Evolutionary conservation across 2,888 invertebrate genomes (phyloP), one percentile per base, ranked within the genome.

Genomic region (Sarcophaga subvicina): DNA sequence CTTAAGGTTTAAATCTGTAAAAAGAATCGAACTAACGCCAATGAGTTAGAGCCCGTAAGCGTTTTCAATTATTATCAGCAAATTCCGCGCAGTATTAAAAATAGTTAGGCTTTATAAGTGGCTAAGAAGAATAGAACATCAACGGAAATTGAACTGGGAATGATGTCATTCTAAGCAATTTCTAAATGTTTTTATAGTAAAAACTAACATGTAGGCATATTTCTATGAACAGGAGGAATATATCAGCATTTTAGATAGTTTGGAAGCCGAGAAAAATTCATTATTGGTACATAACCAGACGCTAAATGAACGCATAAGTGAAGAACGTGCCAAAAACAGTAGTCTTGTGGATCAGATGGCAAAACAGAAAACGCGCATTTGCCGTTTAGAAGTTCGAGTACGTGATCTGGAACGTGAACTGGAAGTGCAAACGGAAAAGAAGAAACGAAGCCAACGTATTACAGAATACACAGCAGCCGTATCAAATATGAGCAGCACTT

Each of bases 251-350:
- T 82, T 93, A 72, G 91, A 92, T 83, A 91, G 92, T 0, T 80
- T 93, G 3, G 93, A 93, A 88, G 88, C 90, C 8, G 93, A 93
- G 71, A 93, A 93, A 85, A 90, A 91, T 79, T 90, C 91, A 5
- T 76, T 93, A 5, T 70, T 92, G 72, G 81, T 90, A 2, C 87
- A 91, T 37, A 91, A 90, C 37, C 90, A 91, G 75, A 88, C 87
- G 0, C 84, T 91, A 0, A 91, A 89, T 59, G 90, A 91, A 12
- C 91, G 93, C 2, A 60, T 92, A 4, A 90, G 90, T 1, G 66
- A 88, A 4, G 93, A 93, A 85, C 91, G 92, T 2, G 25, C 79
- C 0, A 92, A 90, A 83, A 89, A 89, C 11, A 90, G 90, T 8
- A 73, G 79, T 10, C 84, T 91, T 1, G 83, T 86, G 3, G 93